Conservation (phyloP, 2,888 invertebrate genomes). For the Belgica antarctica region DNA sequence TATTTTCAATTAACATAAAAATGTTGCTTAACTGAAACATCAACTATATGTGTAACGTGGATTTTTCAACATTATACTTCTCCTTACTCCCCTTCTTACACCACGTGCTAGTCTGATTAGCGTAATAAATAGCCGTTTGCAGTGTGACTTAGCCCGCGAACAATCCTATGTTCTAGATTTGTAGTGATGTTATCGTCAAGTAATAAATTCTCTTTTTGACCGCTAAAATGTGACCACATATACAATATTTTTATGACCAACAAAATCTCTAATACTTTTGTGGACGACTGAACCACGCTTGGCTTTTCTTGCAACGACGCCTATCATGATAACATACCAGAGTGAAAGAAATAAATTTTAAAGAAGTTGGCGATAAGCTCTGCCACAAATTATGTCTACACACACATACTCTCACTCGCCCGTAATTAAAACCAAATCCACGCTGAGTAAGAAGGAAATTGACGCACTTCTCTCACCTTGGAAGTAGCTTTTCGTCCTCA, state of each 20-base stretch:
- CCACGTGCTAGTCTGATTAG: too few relatives aligned
- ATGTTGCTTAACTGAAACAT: too few relatives aligned
- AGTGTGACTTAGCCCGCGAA: too few relatives aligned
- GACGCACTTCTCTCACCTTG: constrained; percentile 75
- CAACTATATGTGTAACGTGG: too few relatives aligned
- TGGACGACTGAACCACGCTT: neutral
- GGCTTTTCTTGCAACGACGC: constrained; percentile 4
- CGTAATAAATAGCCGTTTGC: too few relatives aligned
- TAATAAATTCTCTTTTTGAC: constrained; percentile 41
- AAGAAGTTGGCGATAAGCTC: constrained; percentile 24
- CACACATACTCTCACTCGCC: neutral
- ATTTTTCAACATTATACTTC: too few relatives aligned
- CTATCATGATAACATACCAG: neutral
- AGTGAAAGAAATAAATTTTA: neutral
- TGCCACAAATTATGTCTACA: constrained; percentile 17
- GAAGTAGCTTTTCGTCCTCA: constrained; percentile 98
- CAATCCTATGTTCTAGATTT: constrained; percentile 43
- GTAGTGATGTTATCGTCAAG: constrained; percentile 39
- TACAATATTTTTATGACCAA: constrained; percentile 18
- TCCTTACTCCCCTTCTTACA: too few relatives aligned
- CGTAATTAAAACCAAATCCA: too few relatives aligned
- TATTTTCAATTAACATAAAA: constrained; percentile 44
- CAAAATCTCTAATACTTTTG: neutral
- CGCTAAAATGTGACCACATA: constrained; percentile 31
- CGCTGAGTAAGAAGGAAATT: neutral